Conservation (phyloP, 2,113 vertebrate genomes). For the Boulengeromyrus knoepffleri region DNA sequence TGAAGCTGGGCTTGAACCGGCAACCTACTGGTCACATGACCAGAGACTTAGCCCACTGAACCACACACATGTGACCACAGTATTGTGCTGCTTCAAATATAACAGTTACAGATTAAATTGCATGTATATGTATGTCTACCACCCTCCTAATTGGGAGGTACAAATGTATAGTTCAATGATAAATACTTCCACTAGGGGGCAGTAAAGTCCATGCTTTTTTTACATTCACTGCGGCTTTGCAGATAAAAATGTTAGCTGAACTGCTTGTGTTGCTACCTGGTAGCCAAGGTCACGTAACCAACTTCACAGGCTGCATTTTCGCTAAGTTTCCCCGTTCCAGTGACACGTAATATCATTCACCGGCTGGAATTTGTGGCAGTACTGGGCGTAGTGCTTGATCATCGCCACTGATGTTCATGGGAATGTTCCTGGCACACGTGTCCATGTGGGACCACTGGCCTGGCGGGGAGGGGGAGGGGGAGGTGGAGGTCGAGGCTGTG, state of each 20-base stretch:
- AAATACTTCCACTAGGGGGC: constrained; percentile 14
- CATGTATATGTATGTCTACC: not conserved
- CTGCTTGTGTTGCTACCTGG: not conserved
- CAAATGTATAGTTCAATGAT: not conserved
- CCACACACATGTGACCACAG: not conserved
- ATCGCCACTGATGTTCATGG: not conserved
- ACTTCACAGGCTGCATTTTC: not conserved
- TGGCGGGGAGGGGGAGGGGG: not conserved
- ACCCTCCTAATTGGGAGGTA: not conserved
- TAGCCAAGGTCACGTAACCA: not conserved
- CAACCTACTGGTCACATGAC: not conserved
- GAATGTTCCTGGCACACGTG: not conserved
- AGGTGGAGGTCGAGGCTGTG: not conserved
- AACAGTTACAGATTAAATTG: not conserved
- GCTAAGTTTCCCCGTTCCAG: not conserved
- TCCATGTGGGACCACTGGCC: not conserved
- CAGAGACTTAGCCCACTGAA: not conserved
- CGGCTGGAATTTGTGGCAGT: not conserved
- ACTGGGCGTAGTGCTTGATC: not conserved
- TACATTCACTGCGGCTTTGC: not conserved
- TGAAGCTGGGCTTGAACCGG: not conserved
- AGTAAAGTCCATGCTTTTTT: not conserved
- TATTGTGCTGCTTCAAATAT: not conserved
- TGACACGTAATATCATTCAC: not conserved
- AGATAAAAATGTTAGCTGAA: not conserved